These are phyloP conservation scores for Mus spicilegus DNA, from an alignment of 2,113 vertebrate genomes.

Conservation along the genomic window DNA sequence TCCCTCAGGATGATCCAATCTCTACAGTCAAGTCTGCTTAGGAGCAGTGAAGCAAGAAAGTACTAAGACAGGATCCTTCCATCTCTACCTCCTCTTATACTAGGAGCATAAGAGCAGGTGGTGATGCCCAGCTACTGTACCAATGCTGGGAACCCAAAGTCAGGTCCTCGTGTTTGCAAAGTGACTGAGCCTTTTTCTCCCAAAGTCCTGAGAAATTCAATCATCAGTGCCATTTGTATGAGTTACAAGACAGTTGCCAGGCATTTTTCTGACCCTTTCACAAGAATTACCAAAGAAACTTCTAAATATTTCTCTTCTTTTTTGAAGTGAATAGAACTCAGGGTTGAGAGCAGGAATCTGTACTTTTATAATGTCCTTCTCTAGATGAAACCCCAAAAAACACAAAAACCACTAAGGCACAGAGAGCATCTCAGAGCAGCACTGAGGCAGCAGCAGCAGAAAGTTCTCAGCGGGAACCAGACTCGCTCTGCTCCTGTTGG, in stretches of 20 bases:
- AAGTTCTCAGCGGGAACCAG: neutral
- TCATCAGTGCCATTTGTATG: neutral
- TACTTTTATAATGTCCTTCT: neutral
- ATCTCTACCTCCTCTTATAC: too few relatives aligned
- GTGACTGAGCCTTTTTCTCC: neutral
- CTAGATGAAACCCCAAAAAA: neutral
- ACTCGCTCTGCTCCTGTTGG: neutral
- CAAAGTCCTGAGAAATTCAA: constrained; percentile 24
- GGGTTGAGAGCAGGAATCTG: neutral
- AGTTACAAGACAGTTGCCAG: constrained; percentile 22
- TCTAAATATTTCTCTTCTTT: neutral
- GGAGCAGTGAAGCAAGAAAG: constrained; percentile 31
- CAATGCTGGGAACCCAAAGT: neutral
- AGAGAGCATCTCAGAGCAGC: neutral
- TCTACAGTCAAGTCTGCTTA: neutral
- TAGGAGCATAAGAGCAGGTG: neutral
- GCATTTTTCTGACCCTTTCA: constrained; percentile 18
- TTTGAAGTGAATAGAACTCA: neutral
- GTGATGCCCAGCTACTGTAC: too few relatives aligned
- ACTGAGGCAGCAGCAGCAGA: neutral
- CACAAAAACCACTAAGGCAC: neutral
- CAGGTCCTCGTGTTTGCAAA: neutral
- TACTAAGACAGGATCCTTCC: neutral
- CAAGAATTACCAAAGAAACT: constrained; percentile 18
- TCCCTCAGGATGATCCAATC: neutral